phyloP scores from a whole-genome alignment of 2,113 vertebrate species.

The Oreotrochilus melanogaster region DNA sequence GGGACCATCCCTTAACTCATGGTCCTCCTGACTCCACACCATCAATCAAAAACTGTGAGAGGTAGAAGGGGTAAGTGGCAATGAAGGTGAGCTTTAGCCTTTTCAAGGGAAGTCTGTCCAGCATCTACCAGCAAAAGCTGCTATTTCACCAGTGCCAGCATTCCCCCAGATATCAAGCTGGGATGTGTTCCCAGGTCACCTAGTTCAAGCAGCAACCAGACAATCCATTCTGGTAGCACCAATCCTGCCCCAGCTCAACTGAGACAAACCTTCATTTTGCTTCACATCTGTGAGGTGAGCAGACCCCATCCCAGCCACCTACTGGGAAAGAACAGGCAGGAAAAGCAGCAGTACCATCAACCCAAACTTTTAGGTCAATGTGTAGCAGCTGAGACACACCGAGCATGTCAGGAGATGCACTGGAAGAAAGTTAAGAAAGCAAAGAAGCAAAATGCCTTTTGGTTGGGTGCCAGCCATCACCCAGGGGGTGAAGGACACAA shows the following conservation, averaged over 20 bases:
- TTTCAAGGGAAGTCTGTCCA: background rate
- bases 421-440: background rate
- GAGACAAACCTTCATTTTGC: background rate
- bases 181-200: background rate
- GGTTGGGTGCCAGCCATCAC: background rate
- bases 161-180: fast-evolving
- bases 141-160: fast-evolving
- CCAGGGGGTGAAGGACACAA: background rate
- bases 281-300: background rate
- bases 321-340: background rate
- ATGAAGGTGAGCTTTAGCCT: background rate
- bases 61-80: background rate
- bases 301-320: background rate
- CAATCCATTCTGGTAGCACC: background rate
- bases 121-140: background rate
- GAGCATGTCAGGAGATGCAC: fast-evolving
- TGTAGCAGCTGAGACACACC: background rate
- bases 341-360: background rate
- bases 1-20: fast-evolving
- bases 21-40: fast-evolving
- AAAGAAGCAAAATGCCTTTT: background rate
- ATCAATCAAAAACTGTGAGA: fast-evolving
- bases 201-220: background rate
- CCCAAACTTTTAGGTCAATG: background rate
- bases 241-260: background rate